These are phyloP conservation scores for Cotesia typhae DNA, from an alignment of 1,140 invertebrate genomes.

Conservation along the genomic window DNA sequence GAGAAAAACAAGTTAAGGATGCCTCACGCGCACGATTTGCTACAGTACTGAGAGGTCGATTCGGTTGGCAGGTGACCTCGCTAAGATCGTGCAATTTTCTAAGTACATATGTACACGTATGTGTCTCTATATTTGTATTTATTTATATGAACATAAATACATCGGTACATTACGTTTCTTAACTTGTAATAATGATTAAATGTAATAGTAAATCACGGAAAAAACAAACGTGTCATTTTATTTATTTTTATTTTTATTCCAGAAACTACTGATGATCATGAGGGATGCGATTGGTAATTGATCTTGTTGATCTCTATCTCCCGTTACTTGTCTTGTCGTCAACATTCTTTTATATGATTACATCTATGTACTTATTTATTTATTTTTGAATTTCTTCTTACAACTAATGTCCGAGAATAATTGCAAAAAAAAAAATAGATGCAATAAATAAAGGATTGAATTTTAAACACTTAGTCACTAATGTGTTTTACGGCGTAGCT, in stretches of 20 bases:
- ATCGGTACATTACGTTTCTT: background rate
- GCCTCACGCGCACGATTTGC: conserved; percentile 28
- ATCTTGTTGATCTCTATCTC: conserved; percentile 35
- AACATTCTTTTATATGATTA: conserved; percentile 7
- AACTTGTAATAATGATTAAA: conserved; percentile 24
- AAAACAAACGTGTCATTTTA: conserved; percentile 7
- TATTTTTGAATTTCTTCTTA: conserved; percentile 1
- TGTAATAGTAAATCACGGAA: conserved; percentile 32
- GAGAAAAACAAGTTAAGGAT: conserved; percentile 16
- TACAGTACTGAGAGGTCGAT: conserved; percentile 34
- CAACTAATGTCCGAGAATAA: background rate
- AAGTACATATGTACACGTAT: background rate
- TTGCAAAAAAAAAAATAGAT: background rate
- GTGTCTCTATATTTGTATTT: background rate
- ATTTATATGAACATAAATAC: conserved; percentile 1
- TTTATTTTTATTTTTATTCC: conserved; percentile 5
- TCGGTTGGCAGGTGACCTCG: conserved; percentile 38
- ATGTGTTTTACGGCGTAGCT: background rate
- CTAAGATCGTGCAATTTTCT: conserved; percentile 32
- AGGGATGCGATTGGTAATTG: conserved; percentile 31
- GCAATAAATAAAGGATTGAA: conserved; percentile 1
- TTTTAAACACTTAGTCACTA: conserved; percentile 13
- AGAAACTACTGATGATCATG: background rate
- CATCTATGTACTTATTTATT: conserved; percentile 11
- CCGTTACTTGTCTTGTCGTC: conserved; percentile 24